A percentile compares a stretch with the other conserved stretches of the same genome.
Evolutionary conservation across 1,140 invertebrate genomes (phyloP).

Genomic region (Apocrypta bakeri): DNA sequence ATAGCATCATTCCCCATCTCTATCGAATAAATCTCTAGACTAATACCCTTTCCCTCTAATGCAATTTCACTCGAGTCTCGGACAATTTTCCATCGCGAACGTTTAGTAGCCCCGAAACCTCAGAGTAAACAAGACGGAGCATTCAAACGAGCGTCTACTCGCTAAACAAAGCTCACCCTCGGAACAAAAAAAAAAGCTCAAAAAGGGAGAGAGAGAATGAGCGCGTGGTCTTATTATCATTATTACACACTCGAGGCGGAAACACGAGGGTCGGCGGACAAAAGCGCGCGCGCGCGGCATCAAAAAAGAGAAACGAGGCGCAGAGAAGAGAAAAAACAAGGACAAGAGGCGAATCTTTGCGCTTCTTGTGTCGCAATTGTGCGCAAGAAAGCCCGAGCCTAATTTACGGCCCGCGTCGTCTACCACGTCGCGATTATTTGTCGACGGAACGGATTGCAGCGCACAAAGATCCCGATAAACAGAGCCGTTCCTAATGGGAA

Average conservation of each 20-base stretch:
- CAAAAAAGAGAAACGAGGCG: not conserved
- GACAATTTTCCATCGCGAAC: not conserved
- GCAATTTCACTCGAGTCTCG: not conserved
- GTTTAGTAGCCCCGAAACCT: not conserved
- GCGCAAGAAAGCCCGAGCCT: constrained; percentile 5
- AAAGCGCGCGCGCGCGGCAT: not conserved
- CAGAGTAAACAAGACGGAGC: not conserved
- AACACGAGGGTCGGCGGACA: not conserved
- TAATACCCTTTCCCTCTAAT: not conserved
- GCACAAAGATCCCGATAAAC: constrained; percentile 38
- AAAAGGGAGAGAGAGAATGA: not conserved
- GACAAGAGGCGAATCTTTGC: constrained; percentile 29
- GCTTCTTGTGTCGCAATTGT: not conserved
- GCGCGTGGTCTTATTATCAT: constrained; percentile 16
- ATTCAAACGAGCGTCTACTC: not conserved
- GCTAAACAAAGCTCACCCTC: not conserved
- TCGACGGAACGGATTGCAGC: constrained; percentile 30
- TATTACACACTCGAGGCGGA: constrained; percentile 17
- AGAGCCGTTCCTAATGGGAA: constrained; percentile 64
- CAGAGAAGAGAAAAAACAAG: not conserved
- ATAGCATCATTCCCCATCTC: not conserved
- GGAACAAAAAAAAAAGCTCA: not conserved
- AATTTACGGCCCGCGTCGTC: constrained; percentile 20
- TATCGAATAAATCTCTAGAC: too few relatives aligned
- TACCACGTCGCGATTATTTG: constrained; percentile 24